phyloP scores from a whole-genome alignment of 1,140 invertebrate species.

The Leptinotarsa texana region DNA sequence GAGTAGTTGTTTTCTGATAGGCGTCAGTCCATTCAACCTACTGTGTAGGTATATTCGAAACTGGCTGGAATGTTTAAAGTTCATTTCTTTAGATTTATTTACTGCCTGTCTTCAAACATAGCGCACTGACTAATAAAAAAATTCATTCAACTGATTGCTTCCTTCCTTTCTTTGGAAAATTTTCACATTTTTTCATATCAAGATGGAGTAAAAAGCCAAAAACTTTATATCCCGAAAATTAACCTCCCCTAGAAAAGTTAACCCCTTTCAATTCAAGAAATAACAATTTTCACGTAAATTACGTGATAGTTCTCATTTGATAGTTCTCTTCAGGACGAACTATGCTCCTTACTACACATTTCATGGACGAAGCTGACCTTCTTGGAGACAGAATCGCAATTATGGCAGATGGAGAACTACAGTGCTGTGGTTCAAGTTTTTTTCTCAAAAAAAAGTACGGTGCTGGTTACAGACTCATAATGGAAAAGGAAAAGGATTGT shows the following conservation, averaged over 20 bases:
- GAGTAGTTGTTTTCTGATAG: no score
- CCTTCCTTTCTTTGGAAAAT: no score
- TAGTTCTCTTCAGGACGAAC: conserved; percentile 61
- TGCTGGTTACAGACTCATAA: conserved; percentile 66
- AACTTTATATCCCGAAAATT: background rate
- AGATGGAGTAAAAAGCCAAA: background rate
- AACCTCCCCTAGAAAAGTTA: no score
- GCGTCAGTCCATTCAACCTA: no score
- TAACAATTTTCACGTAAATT: background rate
- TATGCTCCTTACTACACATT: conserved; percentile 93
- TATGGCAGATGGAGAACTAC: conserved; percentile 79
- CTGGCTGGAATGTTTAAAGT: no score
- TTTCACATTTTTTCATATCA: background rate
- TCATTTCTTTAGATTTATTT: no score
- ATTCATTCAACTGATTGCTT: no score
- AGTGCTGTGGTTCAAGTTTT: conserved; percentile 82
- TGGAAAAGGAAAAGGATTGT: conserved; percentile 60
- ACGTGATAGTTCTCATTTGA: background rate
- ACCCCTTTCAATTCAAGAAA: no score
- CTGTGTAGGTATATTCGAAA: no score
- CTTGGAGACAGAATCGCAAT: conserved; percentile 92
- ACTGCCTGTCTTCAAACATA: no score
- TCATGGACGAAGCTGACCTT: conserved; percentile 97
- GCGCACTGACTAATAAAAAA: no score
- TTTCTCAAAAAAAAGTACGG: conserved; percentile 88